These are phyloP conservation scores for Zophobas morio DNA, from an alignment of 1,140 invertebrate species.

Conservation along the genomic window DNA sequence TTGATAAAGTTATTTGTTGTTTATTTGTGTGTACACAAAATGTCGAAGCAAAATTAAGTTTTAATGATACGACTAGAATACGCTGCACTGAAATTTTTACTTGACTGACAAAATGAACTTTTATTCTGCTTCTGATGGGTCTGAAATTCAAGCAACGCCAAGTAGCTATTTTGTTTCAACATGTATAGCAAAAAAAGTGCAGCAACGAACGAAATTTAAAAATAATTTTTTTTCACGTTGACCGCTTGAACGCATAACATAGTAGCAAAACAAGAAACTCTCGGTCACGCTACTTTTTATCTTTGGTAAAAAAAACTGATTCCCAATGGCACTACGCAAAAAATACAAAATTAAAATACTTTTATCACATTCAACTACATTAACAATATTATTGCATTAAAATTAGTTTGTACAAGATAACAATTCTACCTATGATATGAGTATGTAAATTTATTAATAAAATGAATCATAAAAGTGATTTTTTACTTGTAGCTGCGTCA, in stretches of 20 bases:
- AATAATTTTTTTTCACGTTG: too few relatives aligned
- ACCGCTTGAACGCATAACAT: too few relatives aligned
- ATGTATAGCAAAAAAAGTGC: slow-evolving; percentile 1
- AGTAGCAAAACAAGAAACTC: too few relatives aligned
- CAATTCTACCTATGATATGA: slow-evolving; percentile 37
- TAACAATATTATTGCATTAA: slow-evolving; percentile 46
- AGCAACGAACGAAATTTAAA: background rate
- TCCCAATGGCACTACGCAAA: slow-evolving; percentile 38
- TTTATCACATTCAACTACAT: slow-evolving; percentile 44
- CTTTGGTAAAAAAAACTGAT: slow-evolving; percentile 37
- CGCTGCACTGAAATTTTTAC: slow-evolving; percentile 22
- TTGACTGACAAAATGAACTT: background rate
- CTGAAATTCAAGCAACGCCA: too few relatives aligned
- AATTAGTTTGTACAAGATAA: slow-evolving; percentile 47
- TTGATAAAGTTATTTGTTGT: slow-evolving; percentile 6
- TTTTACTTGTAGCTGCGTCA: background rate
- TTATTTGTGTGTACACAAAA: slow-evolving; percentile 4
- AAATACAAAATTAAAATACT: slow-evolving; percentile 30
- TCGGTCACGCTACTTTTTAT: slow-evolving; percentile 14
- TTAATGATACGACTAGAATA: slow-evolving; percentile 29
- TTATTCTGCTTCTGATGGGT: too few relatives aligned
- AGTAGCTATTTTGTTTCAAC: too few relatives aligned
- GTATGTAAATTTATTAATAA: slow-evolving; percentile 16
- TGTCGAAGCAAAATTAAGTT: slow-evolving; percentile 14
- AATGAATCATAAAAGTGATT: background rate